Percentiles rank a stretch among this genome's conserved stretches.
Conservation (phyloP, 2,888 invertebrate genomes). For the Stictocephala bisonia region DNA sequence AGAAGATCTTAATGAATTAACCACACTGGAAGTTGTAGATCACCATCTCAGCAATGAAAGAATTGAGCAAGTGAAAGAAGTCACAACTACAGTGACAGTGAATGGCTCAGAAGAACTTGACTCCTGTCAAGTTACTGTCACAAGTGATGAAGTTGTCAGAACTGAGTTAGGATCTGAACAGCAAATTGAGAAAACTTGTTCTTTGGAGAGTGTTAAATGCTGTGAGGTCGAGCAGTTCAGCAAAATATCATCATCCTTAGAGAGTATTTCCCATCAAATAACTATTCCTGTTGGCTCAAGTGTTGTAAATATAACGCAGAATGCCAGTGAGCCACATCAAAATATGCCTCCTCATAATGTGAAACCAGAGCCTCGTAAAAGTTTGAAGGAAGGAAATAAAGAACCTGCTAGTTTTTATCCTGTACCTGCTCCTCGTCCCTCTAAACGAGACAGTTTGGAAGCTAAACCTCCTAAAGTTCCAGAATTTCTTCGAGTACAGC, state of each 20-base stretch:
- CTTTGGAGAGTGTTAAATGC: slow-evolving; percentile 1
- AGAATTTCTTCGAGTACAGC: slow-evolving; percentile 77
- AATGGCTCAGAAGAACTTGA: slow-evolving; percentile 19
- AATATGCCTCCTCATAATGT: slow-evolving; percentile 8
- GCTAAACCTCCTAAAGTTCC: slow-evolving; percentile 65
- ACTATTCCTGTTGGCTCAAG: slow-evolving; percentile 47
- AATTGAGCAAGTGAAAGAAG: neutral
- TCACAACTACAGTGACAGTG: slow-evolving; percentile 1
- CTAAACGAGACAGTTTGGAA: slow-evolving; percentile 44
- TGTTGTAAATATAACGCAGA: slow-evolving; percentile 43
- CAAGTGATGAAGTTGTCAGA: neutral
- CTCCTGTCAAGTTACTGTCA: slow-evolving; percentile 28
- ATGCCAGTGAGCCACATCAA: neutral
- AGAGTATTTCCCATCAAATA: slow-evolving; percentile 43
- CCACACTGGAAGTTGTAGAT: slow-evolving; percentile 12
- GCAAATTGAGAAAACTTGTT: slow-evolving; percentile 2
- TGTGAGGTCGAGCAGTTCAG: slow-evolving; percentile 3
- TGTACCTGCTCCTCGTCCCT: slow-evolving; percentile 46
- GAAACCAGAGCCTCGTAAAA: slow-evolving; percentile 45
- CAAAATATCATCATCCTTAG: slow-evolving; percentile 19
- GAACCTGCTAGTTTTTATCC: slow-evolving; percentile 42
- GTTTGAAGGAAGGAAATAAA: slow-evolving; percentile 39
- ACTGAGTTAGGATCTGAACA: neutral
- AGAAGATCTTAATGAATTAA: slow-evolving; percentile 26
- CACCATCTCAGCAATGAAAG: slow-evolving; percentile 15